phyloP scores from a whole-genome alignment of 30 jellyfish, hydroid and myxozoan genomes.

The Hydractinia symbiolongicarpus region DNA sequence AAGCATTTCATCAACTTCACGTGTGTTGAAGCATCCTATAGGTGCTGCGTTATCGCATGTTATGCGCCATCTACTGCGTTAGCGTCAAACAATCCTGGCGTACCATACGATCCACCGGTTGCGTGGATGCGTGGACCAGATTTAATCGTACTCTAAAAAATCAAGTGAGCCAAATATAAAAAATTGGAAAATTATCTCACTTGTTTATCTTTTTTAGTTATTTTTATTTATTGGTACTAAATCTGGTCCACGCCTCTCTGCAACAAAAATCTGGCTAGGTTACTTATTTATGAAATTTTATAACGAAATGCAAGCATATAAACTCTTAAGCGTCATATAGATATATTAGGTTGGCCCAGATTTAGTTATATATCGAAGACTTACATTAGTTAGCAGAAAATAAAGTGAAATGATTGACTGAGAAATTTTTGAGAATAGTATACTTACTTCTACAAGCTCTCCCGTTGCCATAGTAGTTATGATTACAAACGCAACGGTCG shows the following conservation, averaged over 20 bases:
- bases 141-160: conserved; percentile 10
- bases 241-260: neutral
- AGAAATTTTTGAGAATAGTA: neutral
- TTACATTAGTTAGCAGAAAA: no score
- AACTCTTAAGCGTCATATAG: no score
- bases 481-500: conserved; percentile 76
- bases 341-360: no score
- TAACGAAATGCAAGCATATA: no score
- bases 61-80: neutral
- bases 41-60: neutral
- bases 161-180: neutral
- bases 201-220: neutral
- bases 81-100: neutral
- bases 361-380: no score
- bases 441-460: conserved; percentile 66
- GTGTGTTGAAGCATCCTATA: no score
- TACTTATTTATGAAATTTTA: no score
- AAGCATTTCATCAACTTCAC: no score
- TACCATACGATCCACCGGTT: neutral
- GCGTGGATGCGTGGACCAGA: neutral
- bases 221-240: neutral
- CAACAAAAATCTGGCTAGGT: no score
- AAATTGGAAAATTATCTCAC: neutral
- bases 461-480: conserved; percentile 88
- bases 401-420: no score